Conservation (phyloP, 2,888 invertebrate species). For the Elegia similella region DNA sequence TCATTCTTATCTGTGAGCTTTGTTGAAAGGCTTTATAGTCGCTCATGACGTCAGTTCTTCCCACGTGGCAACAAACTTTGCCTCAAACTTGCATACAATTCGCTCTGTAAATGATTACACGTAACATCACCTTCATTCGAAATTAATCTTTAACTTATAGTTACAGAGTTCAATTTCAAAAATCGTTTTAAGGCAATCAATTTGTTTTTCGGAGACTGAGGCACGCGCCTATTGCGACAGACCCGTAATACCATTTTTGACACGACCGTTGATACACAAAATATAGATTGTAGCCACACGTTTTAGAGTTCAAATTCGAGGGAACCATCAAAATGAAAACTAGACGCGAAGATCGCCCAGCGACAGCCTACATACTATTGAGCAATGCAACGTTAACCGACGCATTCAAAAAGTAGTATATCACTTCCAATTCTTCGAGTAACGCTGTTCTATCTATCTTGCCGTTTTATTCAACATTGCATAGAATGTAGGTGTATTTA, state of each 20-base stretch:
- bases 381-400: constrained; percentile 57
- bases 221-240: constrained; percentile 74
- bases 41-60: constrained; percentile 58
- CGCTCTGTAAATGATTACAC: constrained; percentile 21
- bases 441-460: constrained; percentile 28
- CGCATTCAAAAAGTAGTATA: constrained; percentile 35
- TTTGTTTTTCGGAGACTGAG: constrained; percentile 41
- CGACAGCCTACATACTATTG: constrained; percentile 66
- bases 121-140: constrained; percentile 28
- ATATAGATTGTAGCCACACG: rapidly evolving
- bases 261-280: constrained; percentile 43
- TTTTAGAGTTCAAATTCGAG: constrained; percentile 35
- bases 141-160: constrained; percentile 9
- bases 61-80: constrained; percentile 47
- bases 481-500: constrained; percentile 63
- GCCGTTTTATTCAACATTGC: constrained; percentile 50
- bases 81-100: constrained; percentile 37
- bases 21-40: constrained; percentile 32
- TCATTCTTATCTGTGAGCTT: constrained; percentile 33
- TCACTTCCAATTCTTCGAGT: not conserved
- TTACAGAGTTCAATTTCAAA: constrained; percentile 41
- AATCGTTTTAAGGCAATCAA: constrained; percentile 20
- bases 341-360: constrained; percentile 53
- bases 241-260: constrained; percentile 47
- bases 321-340: constrained; percentile 28